Conservation (phyloP, 1,140 invertebrate species). For the Drosophila oshimai region DNA sequence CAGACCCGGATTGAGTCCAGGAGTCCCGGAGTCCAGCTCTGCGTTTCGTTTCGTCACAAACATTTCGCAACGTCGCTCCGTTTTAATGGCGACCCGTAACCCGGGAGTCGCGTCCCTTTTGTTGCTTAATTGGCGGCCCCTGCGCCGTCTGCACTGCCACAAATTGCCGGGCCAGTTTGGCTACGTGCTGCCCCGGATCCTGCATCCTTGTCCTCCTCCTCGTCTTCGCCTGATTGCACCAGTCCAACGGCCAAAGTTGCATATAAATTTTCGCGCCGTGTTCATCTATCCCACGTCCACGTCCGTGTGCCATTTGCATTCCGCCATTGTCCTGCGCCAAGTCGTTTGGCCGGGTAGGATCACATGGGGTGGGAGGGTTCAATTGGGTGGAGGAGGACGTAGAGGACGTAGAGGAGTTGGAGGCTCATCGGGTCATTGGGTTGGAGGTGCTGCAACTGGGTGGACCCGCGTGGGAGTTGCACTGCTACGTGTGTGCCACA, state of each 20-base stretch:
- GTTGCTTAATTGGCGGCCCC: constrained; percentile 73
- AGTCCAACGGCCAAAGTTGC: constrained; percentile 3
- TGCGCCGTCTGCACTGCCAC: constrained; percentile 45
- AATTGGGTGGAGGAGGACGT: background rate
- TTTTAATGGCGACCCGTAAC: constrained; percentile 65
- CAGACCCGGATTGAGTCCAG: constrained; percentile 11
- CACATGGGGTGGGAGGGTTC: background rate
- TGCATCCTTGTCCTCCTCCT: background rate
- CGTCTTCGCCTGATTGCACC: constrained; percentile 20
- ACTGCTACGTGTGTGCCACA: constrained; percentile 71
- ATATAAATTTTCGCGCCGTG: constrained; percentile 53
- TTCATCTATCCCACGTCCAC: constrained; percentile 53
- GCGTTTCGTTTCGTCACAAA: constrained; percentile 62
- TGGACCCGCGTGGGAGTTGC: constrained; percentile 19
- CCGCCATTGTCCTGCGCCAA: constrained; percentile 60
- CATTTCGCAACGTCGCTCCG: constrained; percentile 63
- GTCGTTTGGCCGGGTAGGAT: constrained; percentile 18
- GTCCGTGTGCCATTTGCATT: constrained; percentile 75
- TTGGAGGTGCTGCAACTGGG: background rate
- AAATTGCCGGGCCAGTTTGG: constrained; percentile 27
- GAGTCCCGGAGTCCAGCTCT: constrained; percentile 8
- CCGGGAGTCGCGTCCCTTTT: constrained; percentile 47
- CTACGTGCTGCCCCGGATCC: constrained; percentile 31
- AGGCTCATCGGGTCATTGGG: background rate
- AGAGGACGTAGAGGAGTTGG: too few species aligned